Conservation (phyloP, 2,113 vertebrate genomes). For the Oceanites oceanicus region DNA sequence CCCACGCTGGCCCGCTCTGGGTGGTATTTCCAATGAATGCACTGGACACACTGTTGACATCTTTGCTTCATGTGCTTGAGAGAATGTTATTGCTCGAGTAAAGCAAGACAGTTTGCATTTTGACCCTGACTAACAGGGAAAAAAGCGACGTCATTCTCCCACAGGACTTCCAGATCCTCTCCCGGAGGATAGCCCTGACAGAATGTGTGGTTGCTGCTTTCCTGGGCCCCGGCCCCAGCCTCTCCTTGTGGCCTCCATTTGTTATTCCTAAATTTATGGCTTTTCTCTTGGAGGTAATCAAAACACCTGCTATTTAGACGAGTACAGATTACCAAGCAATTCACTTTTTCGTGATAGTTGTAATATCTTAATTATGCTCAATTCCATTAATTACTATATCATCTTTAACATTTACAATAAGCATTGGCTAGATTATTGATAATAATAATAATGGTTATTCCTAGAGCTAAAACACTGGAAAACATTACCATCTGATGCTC, state of each 20-base stretch:
- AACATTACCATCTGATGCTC: background rate
- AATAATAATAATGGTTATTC: background rate
- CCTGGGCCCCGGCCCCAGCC: background rate
- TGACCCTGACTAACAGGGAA: background rate
- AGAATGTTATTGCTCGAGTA: fast-evolving
- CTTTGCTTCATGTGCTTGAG: background rate
- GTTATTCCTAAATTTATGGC: background rate
- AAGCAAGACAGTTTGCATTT: background rate
- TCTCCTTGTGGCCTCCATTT: fast-evolving
- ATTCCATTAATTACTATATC: background rate
- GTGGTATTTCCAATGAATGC: fast-evolving
- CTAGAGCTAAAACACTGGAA: background rate
- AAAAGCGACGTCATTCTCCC: fast-evolving
- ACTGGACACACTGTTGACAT: fast-evolving
- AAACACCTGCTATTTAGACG: background rate
- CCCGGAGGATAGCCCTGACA: fast-evolving
- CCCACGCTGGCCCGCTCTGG: fast-evolving
- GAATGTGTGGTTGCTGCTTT: background rate
- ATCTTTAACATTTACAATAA: background rate
- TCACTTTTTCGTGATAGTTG: background rate
- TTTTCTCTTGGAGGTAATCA: background rate
- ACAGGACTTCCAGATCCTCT: background rate
- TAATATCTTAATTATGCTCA: background rate
- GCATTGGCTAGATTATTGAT: background rate
- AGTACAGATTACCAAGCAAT: background rate